phyloP scores from a whole-genome alignment of 2,113 vertebrate genomes.

The Tonatia bakeri region DNA sequence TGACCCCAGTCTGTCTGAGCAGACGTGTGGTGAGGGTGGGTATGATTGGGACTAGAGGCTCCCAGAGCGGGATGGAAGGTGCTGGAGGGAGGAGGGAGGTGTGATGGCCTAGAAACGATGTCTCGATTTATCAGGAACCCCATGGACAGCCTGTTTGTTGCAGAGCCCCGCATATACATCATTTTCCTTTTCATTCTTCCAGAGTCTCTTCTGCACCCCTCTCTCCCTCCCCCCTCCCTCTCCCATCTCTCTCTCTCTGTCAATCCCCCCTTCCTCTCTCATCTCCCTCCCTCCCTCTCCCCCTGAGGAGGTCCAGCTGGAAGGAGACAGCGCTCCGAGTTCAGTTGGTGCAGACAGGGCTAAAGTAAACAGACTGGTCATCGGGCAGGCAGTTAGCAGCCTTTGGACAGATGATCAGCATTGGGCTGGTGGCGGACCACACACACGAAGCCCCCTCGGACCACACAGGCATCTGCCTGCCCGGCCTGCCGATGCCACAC shows the following conservation, averaged over 20 bases:
- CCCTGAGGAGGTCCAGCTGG: constrained; percentile 98
- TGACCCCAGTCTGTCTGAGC: constrained; percentile 68
- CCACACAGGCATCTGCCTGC: constrained; percentile 92
- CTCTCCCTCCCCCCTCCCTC: background rate
- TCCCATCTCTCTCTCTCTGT: background rate
- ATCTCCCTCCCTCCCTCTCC: background rate
- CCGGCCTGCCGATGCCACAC: constrained; percentile 85
- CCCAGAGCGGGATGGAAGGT: background rate
- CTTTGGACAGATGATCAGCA: constrained; percentile 97
- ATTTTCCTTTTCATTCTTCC: background rate
- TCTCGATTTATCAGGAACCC: constrained; percentile 73
- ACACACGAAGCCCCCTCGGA: constrained; percentile 88
- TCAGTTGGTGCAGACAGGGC: constrained; percentile 97
- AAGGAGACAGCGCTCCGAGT: constrained; percentile 92
- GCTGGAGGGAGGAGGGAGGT: constrained; percentile 67
- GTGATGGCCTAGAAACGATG: constrained; percentile 71
- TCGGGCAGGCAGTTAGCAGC: constrained; percentile 97
- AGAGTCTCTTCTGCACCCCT: too few species aligned
- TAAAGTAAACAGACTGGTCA: constrained; percentile 99
- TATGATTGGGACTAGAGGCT: background rate
- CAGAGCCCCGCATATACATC: background rate
- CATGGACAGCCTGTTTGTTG: constrained; percentile 57
- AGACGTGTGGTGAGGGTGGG: background rate
- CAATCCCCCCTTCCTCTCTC: constrained; percentile 32
- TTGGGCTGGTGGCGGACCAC: constrained; percentile 93